Conservation (phyloP, 2,888 invertebrate genomes). For the Cepaea hortensis region DNA sequence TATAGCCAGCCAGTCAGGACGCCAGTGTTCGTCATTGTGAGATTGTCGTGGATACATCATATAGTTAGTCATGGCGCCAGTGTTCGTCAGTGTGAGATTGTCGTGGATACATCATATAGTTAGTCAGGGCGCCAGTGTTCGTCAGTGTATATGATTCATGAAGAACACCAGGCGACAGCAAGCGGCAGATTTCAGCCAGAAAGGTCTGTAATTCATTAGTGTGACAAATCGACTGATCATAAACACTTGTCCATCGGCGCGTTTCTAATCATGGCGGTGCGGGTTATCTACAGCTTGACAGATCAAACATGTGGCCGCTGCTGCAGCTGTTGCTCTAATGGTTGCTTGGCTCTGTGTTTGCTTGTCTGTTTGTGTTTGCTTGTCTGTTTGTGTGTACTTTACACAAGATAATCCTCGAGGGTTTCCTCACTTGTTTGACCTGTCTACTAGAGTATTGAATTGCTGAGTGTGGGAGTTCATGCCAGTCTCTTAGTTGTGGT, state of each 20-base stretch:
- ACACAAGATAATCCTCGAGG: too few species aligned
- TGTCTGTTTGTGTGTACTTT: too few species aligned
- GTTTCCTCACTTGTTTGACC: too few species aligned
- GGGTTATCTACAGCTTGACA: slow-evolving; percentile 8
- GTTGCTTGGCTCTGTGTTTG: background rate
- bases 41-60: too few species aligned
- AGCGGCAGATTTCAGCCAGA: background rate
- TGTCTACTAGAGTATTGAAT: too few species aligned
- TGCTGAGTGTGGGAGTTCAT: too few species aligned
- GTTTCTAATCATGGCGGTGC: background rate
- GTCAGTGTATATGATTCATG: background rate
- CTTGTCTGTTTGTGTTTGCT: background rate
- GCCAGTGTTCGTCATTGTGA: too few species aligned
- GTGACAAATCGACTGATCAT: slow-evolving; percentile 20
- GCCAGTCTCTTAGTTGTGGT: too few species aligned
- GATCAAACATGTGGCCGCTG: slow-evolving; percentile 9
- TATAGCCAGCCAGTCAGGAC: too few species aligned
- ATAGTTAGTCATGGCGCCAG: too few species aligned
- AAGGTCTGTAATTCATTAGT: background rate
- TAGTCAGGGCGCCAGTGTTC: background rate
- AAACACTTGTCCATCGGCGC: slow-evolving; percentile 18
- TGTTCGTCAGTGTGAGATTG: too few species aligned
- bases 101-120: too few species aligned
- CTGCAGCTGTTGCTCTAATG: slow-evolving; percentile 8
- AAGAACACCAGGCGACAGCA: background rate